Conservation (phyloP, 2,113 vertebrate genomes). For the Rhynchopsitta pachyrhyncha region DNA sequence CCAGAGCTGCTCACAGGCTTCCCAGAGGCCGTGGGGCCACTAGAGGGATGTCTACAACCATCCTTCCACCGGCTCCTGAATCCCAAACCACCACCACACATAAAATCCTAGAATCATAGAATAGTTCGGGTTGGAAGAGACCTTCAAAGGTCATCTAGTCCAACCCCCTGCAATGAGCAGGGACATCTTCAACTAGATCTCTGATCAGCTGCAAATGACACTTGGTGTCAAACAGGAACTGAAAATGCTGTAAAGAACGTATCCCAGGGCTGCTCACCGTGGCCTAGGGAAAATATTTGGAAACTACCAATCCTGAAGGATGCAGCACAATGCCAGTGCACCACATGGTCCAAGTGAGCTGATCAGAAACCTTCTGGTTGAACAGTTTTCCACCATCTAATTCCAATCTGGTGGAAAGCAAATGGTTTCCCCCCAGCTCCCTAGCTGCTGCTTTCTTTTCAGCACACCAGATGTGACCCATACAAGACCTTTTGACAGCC, state of each 20-base stretch:
- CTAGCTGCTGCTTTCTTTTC: background rate
- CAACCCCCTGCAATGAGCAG: background rate
- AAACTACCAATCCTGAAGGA: background rate
- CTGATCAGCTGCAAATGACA: background rate
- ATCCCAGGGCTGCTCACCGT: background rate
- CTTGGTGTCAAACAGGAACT: background rate
- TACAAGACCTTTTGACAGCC: background rate
- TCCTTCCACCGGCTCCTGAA: background rate
- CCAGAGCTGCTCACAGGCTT: background rate
- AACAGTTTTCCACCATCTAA: background rate
- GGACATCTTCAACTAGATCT: background rate
- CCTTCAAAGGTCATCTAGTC: background rate
- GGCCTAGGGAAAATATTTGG: background rate
- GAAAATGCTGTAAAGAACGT: background rate
- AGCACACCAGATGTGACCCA: background rate
- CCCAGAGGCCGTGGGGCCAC: background rate
- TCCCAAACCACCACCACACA: background rate
- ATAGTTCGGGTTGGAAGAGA: background rate
- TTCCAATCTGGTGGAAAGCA: background rate
- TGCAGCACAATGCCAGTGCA: rapidly evolving
- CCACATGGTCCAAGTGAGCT: background rate
- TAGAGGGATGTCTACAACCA: conserved; percentile 35
- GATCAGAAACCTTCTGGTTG: background rate
- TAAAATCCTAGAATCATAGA: background rate
- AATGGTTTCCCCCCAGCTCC: background rate